Percentiles rank a stretch among this genome's conserved stretches.
Conservation (phyloP, 2,113 vertebrate genomes). For the Sigmodon hispidus region DNA sequence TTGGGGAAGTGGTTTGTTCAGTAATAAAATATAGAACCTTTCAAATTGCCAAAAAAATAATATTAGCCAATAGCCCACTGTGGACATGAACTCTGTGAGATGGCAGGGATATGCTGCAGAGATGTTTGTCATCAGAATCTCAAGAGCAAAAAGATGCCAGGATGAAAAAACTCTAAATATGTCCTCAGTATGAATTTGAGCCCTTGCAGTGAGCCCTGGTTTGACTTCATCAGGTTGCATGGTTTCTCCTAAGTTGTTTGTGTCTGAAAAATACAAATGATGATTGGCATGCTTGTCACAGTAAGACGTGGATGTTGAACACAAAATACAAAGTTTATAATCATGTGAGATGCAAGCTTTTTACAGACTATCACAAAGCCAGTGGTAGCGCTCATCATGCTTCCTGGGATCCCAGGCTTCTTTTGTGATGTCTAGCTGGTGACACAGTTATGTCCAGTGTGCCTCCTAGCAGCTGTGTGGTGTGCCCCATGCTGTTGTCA, state of each 20-base stretch:
- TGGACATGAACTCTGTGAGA: background rate
- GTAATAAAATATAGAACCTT: too few species aligned
- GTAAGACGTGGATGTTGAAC: background rate
- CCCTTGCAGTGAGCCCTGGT: background rate
- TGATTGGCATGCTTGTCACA: background rate
- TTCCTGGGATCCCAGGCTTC: background rate
- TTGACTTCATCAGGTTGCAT: background rate
- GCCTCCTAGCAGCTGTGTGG: background rate
- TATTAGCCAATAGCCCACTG: background rate
- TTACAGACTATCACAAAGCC: background rate
- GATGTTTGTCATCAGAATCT: background rate
- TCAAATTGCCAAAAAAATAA: too few species aligned
- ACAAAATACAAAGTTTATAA: background rate
- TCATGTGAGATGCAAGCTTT: background rate
- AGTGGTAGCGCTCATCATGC: background rate
- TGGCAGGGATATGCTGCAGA: background rate
- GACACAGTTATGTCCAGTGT: background rate
- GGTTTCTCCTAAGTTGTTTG: background rate
- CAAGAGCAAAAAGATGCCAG: background rate
- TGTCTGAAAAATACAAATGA: background rate
- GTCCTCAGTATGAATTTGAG: background rate
- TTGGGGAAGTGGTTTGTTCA: too few species aligned
- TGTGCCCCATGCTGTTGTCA: background rate
- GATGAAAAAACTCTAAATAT: background rate
- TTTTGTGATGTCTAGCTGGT: background rate